A percentile compares a stretch with the other conserved stretches of the same genome.
phyloP scores from a whole-genome alignment of 2,797 vertebrate species.

The Leptodactylus fallax region DNA sequence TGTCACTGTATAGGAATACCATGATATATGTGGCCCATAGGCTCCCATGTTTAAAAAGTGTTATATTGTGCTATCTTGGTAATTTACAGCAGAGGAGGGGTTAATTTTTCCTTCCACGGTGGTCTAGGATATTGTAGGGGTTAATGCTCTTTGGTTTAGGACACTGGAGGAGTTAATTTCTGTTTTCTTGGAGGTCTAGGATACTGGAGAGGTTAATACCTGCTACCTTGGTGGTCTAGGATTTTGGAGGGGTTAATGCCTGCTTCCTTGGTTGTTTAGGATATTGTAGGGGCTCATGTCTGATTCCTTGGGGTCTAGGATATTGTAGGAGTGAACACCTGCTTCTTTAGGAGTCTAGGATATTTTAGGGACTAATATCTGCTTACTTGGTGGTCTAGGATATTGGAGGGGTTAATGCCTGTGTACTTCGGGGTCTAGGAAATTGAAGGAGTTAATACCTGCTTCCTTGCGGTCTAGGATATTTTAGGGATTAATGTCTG shows the following conservation, averaged over 20 bases:
- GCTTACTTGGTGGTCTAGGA: background rate
- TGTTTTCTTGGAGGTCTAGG: background rate
- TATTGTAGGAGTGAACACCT: background rate
- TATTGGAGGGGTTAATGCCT: background rate
- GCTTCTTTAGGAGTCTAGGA: background rate
- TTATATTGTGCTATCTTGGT: too few relatives aligned
- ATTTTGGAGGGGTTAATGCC: background rate
- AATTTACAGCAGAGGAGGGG: too few relatives aligned
- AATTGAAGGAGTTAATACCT: background rate
- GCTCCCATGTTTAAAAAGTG: too few relatives aligned
- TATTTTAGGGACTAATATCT: background rate
- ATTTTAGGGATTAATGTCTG: background rate
- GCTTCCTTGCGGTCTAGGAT: background rate
- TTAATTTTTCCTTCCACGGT: too few relatives aligned
- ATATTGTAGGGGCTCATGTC: background rate
- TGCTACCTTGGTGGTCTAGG: background rate
- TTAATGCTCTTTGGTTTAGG: background rate
- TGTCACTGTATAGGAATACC: background rate
- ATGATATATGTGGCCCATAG: too few relatives aligned
- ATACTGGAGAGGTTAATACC: background rate
- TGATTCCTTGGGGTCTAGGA: background rate
- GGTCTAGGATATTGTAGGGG: too few relatives aligned
- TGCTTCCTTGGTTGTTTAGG: too few relatives aligned
- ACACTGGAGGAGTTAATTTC: too few relatives aligned
- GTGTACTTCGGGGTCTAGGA: background rate